Base-by-base conservation (phyloP, 2,113 vertebrate genomes). In the Muscicapa adusta region DNA sequence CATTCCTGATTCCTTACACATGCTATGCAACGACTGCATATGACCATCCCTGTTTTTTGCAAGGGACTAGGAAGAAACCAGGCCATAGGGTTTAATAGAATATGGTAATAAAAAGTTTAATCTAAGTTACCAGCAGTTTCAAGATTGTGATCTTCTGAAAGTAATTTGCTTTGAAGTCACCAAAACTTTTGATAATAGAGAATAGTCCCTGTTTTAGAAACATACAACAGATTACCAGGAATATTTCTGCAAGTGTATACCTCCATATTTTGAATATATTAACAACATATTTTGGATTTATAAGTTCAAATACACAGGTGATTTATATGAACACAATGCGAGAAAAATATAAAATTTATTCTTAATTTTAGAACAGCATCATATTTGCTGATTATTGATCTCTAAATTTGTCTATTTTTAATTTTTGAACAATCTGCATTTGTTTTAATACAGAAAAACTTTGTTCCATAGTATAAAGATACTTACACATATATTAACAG, bases 11-110 rank as follows among this genome's bases (percentile, higher is more conserved):
- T 85, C 24, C 33, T 8, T 76, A 38, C 8, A 29, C 23, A 33
- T 3, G 18, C 2, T 60, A 29, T 56, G 10, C 10, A 72, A 62
- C 71, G 8, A 18, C 29, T 33, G 4, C 24, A 67, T 14, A 51
- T 42, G 29, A 20, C 6, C 5, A 71, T 45, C 51, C 25, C 10
- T 36, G 7, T 13, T 51, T 34, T 61, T 76, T 43, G 34, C 14
- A 91, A 56, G 88, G 18, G 16, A 34, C 31, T 43, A 57, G 24
- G 51, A 8, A 43, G 68, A 93, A 79, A 56, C 3, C 6, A 26
- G 18, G 6, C 7, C n/a, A 18, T 5, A 66, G 1, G 9, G 5
- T 62, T 75, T 54, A n/a, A 36, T 6, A 50, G 7, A 50, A 0
- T 34, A 53, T 1, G 2, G 1, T 14, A 33, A 29, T 11, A 73